phyloP scores from a whole-genome alignment of 2,888 invertebrate species.

The Clunio marinus region DNA sequence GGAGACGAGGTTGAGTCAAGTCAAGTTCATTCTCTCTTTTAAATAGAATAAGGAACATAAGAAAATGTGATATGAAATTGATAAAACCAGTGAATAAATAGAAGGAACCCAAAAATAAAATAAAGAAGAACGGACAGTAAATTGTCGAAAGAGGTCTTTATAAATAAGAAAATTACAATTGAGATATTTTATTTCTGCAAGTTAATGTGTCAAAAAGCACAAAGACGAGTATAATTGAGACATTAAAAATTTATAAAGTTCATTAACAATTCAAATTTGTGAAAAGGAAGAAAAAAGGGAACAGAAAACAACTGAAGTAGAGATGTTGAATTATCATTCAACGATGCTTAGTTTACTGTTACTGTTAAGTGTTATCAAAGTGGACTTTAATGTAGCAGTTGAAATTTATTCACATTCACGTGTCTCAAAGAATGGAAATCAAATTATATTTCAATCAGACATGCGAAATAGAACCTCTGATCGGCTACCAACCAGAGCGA shows the following conservation, averaged over 20 bases:
- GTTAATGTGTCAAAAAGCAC: conserved; percentile 9
- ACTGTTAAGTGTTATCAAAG: conserved; percentile 7
- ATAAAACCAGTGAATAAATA: not conserved
- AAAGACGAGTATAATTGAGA: conserved; percentile 19
- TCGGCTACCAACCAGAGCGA: not conserved
- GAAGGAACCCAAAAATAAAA: too few relatives aligned
- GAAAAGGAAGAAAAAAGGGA: not conserved
- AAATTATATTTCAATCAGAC: conserved; percentile 40
- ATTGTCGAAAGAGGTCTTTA: not conserved
- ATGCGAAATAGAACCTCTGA: too few relatives aligned
- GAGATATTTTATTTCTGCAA: not conserved
- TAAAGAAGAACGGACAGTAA: not conserved
- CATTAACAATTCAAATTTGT: conserved; percentile 30
- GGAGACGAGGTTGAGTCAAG: not conserved
- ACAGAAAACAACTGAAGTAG: not conserved
- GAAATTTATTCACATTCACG: conserved; percentile 40
- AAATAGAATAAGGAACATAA: conserved; percentile 14
- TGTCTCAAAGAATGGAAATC: conserved; percentile 43
- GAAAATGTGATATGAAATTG: conserved; percentile 18
- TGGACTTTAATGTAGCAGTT: not conserved
- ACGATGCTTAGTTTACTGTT: conserved; percentile 21
- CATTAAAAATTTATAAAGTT: conserved; percentile 32
- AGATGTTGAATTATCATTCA: not conserved
- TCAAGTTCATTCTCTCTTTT: conserved; percentile 15
- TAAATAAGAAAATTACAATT: not conserved